Base-by-base conservation (phyloP, 2,797 vertebrate genomes). In the Glossophaga mutica region DNA sequence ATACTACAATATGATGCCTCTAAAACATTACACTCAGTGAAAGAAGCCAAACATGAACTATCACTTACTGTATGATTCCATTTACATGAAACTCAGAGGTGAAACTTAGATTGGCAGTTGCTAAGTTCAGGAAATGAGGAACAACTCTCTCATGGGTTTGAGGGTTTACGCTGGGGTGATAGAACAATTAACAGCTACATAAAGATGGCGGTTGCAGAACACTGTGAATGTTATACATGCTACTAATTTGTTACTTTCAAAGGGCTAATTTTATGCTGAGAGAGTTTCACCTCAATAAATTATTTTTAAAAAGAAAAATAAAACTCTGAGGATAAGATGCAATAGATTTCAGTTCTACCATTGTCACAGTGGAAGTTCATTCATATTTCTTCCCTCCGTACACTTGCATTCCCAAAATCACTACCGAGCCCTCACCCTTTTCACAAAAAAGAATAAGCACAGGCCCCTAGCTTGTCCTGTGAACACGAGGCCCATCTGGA, bases 231-330 rank as follows among this genome's bases (percentile, higher is more conserved):
- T 1, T 7, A 26, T 34, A 32, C 34, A 34, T 16, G 9, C 11
- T 46, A 21, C 57, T 62, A 70, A 24, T 42, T 22, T 32, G 2
- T 65, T 46, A 65, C 32, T 76, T 87, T 81, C 48, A 87, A 59
- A 83, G 10, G 7, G 1, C 9, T 88, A 29, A n/a, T 44, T 84
- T 62, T 87, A 57, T 21, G 11, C 19, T 83, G 14, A 15, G 0
- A 84, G 18, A 83, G 79, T 78, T n/a, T 84, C 57, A 71, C 5
- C 6, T 34, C 18, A 34, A 12, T 16, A 42, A 24, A 82, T 68
- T 88, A 42, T 26, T 93, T 85, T 48, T 71, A 10, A 90, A 90
- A 86, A 85, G 59, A 10, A 42, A 92, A 70, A 74, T 71, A 8
- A 24, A 82, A 39, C 11, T 44, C 5, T 34, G 9, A 65, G 50